Evolutionary conservation across 2,113 vertebrate species (phyloP).

Genomic region (Phoenicopterus ruber): DNA sequence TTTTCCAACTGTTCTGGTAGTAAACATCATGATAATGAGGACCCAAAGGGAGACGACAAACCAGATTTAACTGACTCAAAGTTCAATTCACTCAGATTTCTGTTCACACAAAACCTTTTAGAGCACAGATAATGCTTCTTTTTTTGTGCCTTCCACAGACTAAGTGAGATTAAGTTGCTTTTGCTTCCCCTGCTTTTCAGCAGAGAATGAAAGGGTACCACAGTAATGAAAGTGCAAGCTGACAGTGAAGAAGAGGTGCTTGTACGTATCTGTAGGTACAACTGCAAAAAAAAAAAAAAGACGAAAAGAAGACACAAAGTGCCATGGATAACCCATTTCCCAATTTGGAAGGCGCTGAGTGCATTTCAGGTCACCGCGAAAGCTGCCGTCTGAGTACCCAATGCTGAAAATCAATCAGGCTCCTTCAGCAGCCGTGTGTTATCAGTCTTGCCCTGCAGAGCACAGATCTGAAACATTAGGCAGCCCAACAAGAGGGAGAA

Average conservation of each 20-base stretch:
- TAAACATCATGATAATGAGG: background rate
- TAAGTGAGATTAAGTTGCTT: background rate
- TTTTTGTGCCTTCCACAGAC: background rate
- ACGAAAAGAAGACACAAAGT: background rate
- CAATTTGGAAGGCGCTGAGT: background rate
- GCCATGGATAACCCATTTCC: background rate
- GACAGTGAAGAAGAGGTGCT: background rate
- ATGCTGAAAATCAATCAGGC: background rate
- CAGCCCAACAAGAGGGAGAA: background rate
- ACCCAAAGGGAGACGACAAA: background rate
- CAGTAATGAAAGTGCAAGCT: background rate
- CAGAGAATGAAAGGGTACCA: background rate
- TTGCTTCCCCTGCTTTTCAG: background rate
- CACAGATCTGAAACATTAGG: background rate
- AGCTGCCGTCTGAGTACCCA: background rate
- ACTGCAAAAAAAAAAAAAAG: background rate
- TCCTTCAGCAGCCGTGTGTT: background rate
- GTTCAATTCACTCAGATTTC: background rate
- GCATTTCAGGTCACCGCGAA: background rate
- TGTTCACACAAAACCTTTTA: background rate
- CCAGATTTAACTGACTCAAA: background rate
- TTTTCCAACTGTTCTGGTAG: background rate
- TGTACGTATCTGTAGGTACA: background rate
- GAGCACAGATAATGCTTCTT: background rate
- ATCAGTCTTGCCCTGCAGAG: background rate